phyloP scores from a whole-genome alignment of 2,888 invertebrate genomes.

The Conus canariensis region DNA sequence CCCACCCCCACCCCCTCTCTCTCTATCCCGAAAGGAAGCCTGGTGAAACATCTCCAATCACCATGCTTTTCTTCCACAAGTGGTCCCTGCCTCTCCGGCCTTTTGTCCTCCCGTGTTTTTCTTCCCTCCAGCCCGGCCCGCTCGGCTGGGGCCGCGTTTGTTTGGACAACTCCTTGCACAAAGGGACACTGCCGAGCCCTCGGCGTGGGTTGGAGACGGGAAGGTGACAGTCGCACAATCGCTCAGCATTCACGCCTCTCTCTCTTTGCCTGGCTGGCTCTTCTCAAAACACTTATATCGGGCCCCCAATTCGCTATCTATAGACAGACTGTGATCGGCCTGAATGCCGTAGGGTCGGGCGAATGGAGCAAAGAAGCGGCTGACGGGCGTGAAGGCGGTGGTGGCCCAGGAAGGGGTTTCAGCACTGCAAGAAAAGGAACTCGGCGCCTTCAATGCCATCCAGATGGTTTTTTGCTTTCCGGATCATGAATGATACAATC shows the following conservation, averaged over 20 bases:
- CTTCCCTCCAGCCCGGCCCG: background rate
- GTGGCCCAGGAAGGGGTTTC: too few relatives aligned
- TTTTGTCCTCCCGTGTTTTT: conserved; percentile 20
- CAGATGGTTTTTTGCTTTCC: background rate
- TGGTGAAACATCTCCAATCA: conserved; percentile 17
- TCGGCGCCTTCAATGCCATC: background rate
- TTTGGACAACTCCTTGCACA: background rate
- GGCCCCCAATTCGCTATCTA: background rate
- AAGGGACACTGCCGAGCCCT: background rate
- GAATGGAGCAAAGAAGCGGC: background rate
- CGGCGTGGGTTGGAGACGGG: background rate
- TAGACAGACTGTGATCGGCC: conserved; percentile 9
- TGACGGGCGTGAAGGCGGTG: background rate
- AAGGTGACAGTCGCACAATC: conserved; percentile 13
- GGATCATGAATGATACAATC: conserved; percentile 14
- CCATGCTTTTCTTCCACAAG: background rate
- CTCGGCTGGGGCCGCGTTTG: background rate
- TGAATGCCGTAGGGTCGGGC: background rate
- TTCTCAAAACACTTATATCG: conserved; percentile 26
- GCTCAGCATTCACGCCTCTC: conserved; percentile 7
- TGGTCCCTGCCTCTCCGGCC: background rate
- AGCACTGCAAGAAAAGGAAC: background rate
- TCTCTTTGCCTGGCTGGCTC: conserved; percentile 23
- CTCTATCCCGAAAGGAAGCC: background rate
- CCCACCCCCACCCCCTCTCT: background rate